Evolutionary conservation across 2,797 vertebrate species (phyloP), one percentile per base, ranked within the genome.

Genomic region (Dicrostonyx torquatus): DNA sequence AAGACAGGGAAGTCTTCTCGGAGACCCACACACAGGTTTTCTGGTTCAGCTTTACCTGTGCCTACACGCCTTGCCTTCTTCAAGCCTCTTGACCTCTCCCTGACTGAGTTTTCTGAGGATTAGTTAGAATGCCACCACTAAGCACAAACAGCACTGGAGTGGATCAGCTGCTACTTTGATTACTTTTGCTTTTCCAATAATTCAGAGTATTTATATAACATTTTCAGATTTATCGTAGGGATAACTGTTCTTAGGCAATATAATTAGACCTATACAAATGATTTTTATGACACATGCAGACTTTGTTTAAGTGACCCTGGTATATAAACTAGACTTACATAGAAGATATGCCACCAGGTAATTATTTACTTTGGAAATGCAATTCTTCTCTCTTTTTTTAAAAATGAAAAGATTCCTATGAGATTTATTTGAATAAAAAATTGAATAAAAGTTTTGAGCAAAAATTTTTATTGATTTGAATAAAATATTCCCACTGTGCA

Each of bases 371-470:
- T 87, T 76, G 55, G 50, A 29, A 82, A 90, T 88, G 55, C 14
- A 84, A n/a, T 75, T 84, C 15, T 82, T 60, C 26, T 11, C 68
- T 94, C 73, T 20, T 73, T 50, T 7, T 34, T 40, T 40, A 68
- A 84, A 84, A 76, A 58, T 58, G 37, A 24, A 89, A 93, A 94
- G 20, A 8, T 87, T 83, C 53, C 79, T 87, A n/a, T 82, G 87
- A 72, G 37, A 79, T 93, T 53, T 72, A 75, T 64, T 89, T 86
- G 37, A 89, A 86, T 80, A 48, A 95, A 90, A 94, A 82, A 48
- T 88, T 93, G 48, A 82, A 90, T 91, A 77, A 92, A 87, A 94
- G 55, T 53, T 78, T 75, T 79, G 53, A 92, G 90, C 91, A 88
- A 92, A 89, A 94, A 68, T 68, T 89, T 55, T 66, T 64, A 87